Conservation (phyloP, 2,113 vertebrate species). For the Callipepla squamata region DNA sequence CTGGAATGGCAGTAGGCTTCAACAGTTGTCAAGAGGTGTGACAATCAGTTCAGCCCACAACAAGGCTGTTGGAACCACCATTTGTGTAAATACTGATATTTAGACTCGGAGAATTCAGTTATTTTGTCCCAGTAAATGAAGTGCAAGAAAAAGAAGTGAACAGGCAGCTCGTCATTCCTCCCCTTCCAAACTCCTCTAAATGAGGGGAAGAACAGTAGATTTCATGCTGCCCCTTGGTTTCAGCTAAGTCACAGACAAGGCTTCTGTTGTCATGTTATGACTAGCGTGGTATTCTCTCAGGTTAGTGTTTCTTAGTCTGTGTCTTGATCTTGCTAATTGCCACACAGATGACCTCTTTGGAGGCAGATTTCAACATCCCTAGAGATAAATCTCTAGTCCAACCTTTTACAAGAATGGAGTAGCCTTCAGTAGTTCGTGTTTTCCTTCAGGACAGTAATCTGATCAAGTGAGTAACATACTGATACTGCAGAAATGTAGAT, state of each 20-base stretch:
- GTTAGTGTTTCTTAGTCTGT: background rate
- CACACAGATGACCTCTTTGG: background rate
- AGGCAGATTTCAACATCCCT: background rate
- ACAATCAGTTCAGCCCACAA: background rate
- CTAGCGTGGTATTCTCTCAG: background rate
- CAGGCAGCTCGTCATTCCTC: background rate
- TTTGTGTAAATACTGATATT: conserved; percentile 30
- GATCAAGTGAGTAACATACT: background rate
- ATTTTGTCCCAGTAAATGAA: background rate
- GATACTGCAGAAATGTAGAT: background rate
- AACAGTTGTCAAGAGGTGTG: background rate
- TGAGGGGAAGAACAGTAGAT: background rate
- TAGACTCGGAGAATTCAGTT: background rate
- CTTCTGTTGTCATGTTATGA: background rate
- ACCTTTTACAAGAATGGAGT: background rate
- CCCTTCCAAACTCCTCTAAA: background rate
- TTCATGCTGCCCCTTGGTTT: background rate
- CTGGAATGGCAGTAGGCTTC: background rate
- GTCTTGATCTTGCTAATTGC: background rate
- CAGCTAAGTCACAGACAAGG: background rate
- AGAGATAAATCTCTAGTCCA: background rate
- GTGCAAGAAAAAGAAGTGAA: background rate
- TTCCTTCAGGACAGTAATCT: conserved; percentile 6
- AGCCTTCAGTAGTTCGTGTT: background rate
- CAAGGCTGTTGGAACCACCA: background rate